Evolutionary conservation across 37 sponge, comb jelly and placozoan genomes (phyloP).

Genomic region (Agelas oroides): DNA sequence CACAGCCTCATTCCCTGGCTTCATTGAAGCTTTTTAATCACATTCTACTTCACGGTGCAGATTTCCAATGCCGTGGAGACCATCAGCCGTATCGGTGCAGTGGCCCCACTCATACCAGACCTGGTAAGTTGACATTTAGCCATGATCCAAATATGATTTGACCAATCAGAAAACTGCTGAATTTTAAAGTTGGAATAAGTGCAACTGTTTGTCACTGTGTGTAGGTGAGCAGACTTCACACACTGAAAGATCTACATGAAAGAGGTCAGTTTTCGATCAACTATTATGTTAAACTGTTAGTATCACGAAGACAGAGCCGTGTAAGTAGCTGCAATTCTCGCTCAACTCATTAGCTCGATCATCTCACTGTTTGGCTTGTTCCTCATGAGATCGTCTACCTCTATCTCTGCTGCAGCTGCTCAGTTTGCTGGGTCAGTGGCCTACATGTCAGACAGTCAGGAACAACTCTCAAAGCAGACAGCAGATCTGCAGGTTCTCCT

Average conservation of each 20-base stretch:
- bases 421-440: constrained; percentile 66
- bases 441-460: constrained; percentile 51
- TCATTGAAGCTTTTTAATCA: too few relatives aligned
- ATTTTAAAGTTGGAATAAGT: background rate
- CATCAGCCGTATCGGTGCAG: background rate
- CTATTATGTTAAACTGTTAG: background rate
- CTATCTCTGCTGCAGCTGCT: constrained; percentile 30
- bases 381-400: too few relatives aligned
- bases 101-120: constrained; percentile 66
- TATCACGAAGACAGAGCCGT: background rate
- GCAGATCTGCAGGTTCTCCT: constrained; percentile 28
- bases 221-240: constrained; percentile 41
- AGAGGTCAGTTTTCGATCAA: constrained; percentile 1
- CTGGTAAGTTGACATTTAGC: constrained; percentile 19
- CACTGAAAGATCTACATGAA: constrained; percentile 67
- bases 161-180: too few relatives aligned
- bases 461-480: constrained; percentile 26
- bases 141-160: too few relatives aligned
- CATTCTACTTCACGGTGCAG: background rate
- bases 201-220: background rate
- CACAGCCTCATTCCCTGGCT: too few relatives aligned
- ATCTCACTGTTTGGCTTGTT: too few relatives aligned
- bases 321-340: too few relatives aligned
- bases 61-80: constrained; percentile 54
- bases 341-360: too few relatives aligned